These are phyloP conservation scores for Plecturocebus donacophilus DNA, from an alignment of 2,113 vertebrate species.

Conservation along the genomic window DNA sequence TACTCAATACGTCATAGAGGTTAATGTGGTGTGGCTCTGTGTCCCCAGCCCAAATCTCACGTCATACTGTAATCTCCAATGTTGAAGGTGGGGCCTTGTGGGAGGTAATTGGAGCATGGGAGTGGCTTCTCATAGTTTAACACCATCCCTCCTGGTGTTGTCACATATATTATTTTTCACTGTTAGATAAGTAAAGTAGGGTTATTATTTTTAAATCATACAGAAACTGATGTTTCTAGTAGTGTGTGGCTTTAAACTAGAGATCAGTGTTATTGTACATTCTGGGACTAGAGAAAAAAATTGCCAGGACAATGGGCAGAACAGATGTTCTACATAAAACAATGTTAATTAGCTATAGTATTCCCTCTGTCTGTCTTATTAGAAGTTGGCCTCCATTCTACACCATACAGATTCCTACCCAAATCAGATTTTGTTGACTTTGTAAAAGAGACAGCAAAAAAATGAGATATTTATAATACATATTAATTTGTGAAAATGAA, in stretches of 20 bases:
- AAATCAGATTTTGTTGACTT: neutral
- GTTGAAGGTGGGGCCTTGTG: too few relatives aligned
- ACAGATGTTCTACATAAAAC: neutral
- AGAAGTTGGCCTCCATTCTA: neutral
- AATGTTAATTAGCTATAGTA: too few relatives aligned
- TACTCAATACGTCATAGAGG: too few relatives aligned
- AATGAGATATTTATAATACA: neutral
- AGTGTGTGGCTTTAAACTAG: neutral
- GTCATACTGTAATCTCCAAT: too few relatives aligned
- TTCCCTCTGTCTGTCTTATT: neutral
- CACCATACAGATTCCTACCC: rapidly evolving
- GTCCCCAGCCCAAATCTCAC: too few relatives aligned
- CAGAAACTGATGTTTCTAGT: neutral
- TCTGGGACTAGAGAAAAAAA: neutral
- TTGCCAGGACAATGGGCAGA: neutral
- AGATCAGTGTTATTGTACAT: neutral
- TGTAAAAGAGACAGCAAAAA: neutral
- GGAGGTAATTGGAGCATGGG: too few relatives aligned
- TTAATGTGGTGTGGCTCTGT: too few relatives aligned
- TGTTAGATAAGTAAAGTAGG: neutral
- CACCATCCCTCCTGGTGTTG: neutral
- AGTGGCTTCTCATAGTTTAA: too few relatives aligned
- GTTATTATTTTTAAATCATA: neutral
- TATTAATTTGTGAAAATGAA: neutral
- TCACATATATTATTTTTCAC: neutral